These are phyloP conservation scores for Cirrhinus molitorella DNA, from an alignment of 2,797 vertebrate genomes.

Conservation along the genomic window DNA sequence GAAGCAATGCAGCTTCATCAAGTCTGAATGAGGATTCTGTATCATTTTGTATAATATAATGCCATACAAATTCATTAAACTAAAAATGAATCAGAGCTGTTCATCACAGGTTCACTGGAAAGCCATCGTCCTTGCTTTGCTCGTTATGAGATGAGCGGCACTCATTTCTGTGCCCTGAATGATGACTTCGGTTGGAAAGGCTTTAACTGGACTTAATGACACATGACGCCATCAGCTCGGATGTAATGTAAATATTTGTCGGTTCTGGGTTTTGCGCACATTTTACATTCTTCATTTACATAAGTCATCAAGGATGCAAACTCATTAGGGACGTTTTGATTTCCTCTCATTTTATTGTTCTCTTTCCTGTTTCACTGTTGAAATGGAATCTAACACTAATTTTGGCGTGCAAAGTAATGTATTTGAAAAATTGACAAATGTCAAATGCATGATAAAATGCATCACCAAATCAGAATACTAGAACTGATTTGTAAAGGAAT, in stretches of 20 bases:
- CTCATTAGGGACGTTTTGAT: constrained; percentile 72
- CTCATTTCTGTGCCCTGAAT: constrained; percentile 75
- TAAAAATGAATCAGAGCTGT: neutral
- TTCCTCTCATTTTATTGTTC: constrained; percentile 65
- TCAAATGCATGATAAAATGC: no score
- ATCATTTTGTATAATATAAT: neutral
- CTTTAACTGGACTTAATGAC: constrained; percentile 87
- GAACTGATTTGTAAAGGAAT: neutral
- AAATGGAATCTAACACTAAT: constrained; percentile 2
- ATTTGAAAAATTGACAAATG: no score
- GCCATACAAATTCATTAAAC: neutral
- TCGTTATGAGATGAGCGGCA: constrained; percentile 72
- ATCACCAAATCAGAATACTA: neutral
- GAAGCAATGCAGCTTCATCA: constrained; percentile 2
- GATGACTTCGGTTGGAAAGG: constrained; percentile 72
- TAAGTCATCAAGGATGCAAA: constrained; percentile 72
- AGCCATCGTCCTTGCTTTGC: neutral
- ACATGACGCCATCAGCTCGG: constrained; percentile 84
- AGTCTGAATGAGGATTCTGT: constrained; percentile 1
- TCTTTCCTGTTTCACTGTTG: constrained; percentile 59
- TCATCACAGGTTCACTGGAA: neutral
- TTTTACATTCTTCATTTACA: constrained; percentile 70
- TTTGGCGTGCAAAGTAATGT: neutral
- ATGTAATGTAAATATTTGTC: constrained; percentile 82
- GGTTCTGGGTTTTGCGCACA: constrained; percentile 79